Evolutionary conservation across 2,797 vertebrate genomes (phyloP), one percentile per base, ranked within the genome.

Genomic region (Sebastes hubbsi): DNA sequence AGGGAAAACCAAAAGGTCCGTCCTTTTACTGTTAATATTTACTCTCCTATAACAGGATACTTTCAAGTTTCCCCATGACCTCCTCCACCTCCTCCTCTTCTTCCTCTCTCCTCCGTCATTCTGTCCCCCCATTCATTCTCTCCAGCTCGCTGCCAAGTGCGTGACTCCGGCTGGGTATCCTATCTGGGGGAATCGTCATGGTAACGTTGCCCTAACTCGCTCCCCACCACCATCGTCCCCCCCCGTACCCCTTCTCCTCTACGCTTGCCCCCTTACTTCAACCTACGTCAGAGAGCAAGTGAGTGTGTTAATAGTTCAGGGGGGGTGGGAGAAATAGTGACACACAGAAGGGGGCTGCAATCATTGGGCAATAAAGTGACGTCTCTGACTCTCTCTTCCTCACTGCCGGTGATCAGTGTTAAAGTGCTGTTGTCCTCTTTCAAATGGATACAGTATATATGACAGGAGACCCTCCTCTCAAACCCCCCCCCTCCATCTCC

Each of bases 341-440:
- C 93, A 94, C 91, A 94, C 92, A 82, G 71, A 60, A 83, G 79
- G 91, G 87, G 92, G 88, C 66, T 83, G 89, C 66, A 77, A 87
- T 93, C 92, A 92, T 87, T 90, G 90, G 72, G 91, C 87, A 92
- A 94, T 95, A 94, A 95, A 95, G 80, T 95, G 94, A 96, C 93
- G 93, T 96, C 89, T 91, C 66, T 86, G 46, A 84, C 91, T 91
- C 81, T 90, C 84, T 82, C 79, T 94, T 91, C 90, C 81, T 90
- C 85, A 70, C 67, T 84, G 88, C 84, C 72, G 77, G 75, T 78
- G 81, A 91, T 89, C 75, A 75, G 34, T 59, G 83, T 81, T 84
- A 72, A 86, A 69, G 67, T 36, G 34, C 74, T 72, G 71, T 58
- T 81, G 80, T 78, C 72, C 38, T 77, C 72, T 12, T 79, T 86